Percentiles rank a stretch among this genome's conserved stretches.
phyloP scores from a whole-genome alignment of 2,797 vertebrate species.

The Chloroceryle inda region DNA sequence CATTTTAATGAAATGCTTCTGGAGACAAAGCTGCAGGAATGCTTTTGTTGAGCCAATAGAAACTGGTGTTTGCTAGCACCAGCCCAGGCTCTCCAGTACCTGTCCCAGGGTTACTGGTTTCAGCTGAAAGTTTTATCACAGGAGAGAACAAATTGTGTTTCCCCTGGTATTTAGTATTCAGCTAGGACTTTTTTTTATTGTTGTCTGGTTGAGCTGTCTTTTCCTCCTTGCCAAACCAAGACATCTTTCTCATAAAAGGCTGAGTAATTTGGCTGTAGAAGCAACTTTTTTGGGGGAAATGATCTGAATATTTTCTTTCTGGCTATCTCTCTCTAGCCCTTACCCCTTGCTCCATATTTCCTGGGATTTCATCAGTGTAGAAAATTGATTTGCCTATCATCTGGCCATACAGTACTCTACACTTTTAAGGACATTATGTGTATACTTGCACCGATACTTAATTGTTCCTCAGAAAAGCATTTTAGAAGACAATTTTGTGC shows the following conservation, averaged over 20 bases:
- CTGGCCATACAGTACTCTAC: neutral
- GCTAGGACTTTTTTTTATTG: neutral
- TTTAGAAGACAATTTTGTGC: neutral
- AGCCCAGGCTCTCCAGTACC: neutral
- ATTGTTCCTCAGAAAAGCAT: neutral
- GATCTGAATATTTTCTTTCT: constrained; percentile 47
- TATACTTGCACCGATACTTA: neutral
- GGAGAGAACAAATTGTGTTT: neutral
- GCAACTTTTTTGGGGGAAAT: neutral
- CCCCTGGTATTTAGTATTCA: neutral
- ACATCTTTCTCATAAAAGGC: constrained; percentile 41
- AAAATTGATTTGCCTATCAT: neutral
- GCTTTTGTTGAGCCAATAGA: neutral
- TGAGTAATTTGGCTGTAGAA: constrained; percentile 38
- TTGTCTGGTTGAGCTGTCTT: neutral
- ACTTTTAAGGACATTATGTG: neutral
- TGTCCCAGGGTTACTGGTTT: neutral
- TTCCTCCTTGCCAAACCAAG: constrained; percentile 28
- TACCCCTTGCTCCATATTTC: neutral
- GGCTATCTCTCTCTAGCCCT: neutral
- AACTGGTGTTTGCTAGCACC: neutral
- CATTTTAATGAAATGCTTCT: constrained; percentile 47
- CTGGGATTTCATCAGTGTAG: constrained; percentile 5
- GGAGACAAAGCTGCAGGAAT: neutral
- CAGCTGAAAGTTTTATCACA: neutral